Base-by-base conservation (phyloP, 1,140 invertebrate genomes). In the Phenacoccus solenopsis region DNA sequence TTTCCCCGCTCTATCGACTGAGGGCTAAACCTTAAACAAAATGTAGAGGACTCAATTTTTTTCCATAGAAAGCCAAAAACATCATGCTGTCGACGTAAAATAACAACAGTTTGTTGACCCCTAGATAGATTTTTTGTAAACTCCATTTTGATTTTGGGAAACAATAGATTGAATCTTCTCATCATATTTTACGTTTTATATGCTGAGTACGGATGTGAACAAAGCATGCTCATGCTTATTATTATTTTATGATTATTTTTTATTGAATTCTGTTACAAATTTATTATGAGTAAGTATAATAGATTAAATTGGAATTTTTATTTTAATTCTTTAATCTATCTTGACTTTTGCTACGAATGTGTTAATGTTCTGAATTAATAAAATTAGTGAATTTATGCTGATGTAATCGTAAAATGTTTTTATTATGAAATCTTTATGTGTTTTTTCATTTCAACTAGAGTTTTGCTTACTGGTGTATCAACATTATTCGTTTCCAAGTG, bases 81-180 rank as follows among this genome's bases (percentile, higher is more conserved):
- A 49, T 10, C 12, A 9, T n/a, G 4, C 38, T 49, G 38, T 13
- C 30, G 38, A 49, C 38, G 5, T 49, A 49, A 9, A n/a, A 49
- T n/a, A 49, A 49, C 13, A 25, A 64, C 22, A 64, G 59, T 64
- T 64, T 64, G 21, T 64, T 64, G 25, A 24, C 59, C 59, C 59
- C 59, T 64, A 27, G 25, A 64, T 5, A 24, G 2, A 64, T 25
- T 64, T 38, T 38, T 24, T 10, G 10, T 10, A 27, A 64, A 64
- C 59, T 25, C 59, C 59, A 64, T 64, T 27, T 64, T 64, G 59
- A 64, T 64, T 64, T 64, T 64, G 59, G 59, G 59, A 64, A 64
- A 64, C 59, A 64, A 64, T 64, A 64, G 59, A 64, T 64, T 64
- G 25, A 24, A 49, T 49, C 38, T 49, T 49, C 38, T 49, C 38